Conservation (phyloP, 1,140 invertebrate genomes). For the Lordiphosa collinella region DNA sequence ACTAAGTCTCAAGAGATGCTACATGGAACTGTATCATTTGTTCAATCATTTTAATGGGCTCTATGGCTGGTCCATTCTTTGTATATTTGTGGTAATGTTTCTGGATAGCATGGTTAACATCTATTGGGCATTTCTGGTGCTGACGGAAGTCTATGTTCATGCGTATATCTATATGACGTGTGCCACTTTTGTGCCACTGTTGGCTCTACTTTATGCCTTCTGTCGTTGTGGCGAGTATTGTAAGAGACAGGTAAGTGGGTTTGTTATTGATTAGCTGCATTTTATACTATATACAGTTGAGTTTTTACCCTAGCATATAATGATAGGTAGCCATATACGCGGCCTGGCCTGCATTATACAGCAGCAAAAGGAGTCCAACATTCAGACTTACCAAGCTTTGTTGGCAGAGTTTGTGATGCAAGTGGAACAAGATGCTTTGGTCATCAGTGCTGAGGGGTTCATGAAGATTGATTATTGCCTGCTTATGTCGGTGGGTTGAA, state of each 20-base stretch:
- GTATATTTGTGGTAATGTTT: constrained; percentile 53
- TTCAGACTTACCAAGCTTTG: constrained; percentile 34
- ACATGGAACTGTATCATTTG: constrained; percentile 47
- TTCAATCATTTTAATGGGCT: constrained; percentile 37
- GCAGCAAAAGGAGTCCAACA: constrained; percentile 4
- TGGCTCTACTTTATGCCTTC: constrained; percentile 31
- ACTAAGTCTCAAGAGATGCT: constrained; percentile 36
- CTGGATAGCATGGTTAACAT: constrained; percentile 55
- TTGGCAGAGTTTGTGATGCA: constrained; percentile 52
- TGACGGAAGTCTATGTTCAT: constrained; percentile 30
- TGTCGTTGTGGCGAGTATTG: constrained; percentile 53
- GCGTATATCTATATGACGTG: constrained; percentile 26
- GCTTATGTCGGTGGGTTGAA: constrained; percentile 51
- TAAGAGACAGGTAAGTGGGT: constrained; percentile 38
- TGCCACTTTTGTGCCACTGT: constrained; percentile 21
- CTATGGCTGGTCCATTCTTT: constrained; percentile 54
- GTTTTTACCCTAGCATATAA: constrained; percentile 20
- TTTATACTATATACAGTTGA: background rate
- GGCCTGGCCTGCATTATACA: constrained; percentile 26
- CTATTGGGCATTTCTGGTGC: constrained; percentile 46
- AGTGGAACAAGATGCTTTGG: constrained; percentile 51
- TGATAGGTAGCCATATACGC: constrained; percentile 47
- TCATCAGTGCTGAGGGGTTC: constrained; percentile 55
- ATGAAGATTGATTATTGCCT: constrained; percentile 54
- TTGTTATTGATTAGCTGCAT: background rate